A percentile compares a stretch with the other conserved stretches of the same genome.
These are phyloP conservation scores for Dasyprocta punctata DNA, from an alignment of 2,113 vertebrate genomes.

Conservation along the genomic window DNA sequence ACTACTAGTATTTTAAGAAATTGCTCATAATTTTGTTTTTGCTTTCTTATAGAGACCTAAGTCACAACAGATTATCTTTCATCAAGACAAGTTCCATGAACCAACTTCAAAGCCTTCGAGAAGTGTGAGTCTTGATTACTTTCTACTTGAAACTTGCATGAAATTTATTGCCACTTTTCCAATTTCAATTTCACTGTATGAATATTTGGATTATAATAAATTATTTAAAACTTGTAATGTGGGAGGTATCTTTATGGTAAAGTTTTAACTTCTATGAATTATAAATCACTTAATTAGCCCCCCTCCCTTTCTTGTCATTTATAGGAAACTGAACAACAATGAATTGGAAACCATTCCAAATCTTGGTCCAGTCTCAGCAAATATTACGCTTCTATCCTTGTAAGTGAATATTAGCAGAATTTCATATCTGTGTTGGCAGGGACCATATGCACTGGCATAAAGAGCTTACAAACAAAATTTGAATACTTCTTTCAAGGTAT, in stretches of 20 bases:
- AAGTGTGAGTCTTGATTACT: slow-evolving; percentile 92
- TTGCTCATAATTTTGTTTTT: slow-evolving; percentile 75
- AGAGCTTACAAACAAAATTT: not conserved
- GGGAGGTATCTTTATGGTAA: not conserved
- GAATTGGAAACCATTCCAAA: slow-evolving; percentile 92
- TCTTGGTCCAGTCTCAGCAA: slow-evolving; percentile 89
- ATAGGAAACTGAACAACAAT: slow-evolving; percentile 95
- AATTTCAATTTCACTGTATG: not conserved
- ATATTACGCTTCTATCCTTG: slow-evolving; percentile 93
- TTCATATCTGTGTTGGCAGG: slow-evolving; percentile 42
- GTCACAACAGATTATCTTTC: slow-evolving; percentile 95
- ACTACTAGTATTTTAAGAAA: slow-evolving; percentile 31
- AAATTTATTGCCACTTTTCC: not conserved
- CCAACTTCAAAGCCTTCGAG: slow-evolving; percentile 90
- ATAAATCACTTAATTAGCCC: slow-evolving; percentile 1
- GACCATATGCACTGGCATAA: not conserved
- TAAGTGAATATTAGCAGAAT: slow-evolving; percentile 88
- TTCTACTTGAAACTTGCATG: slow-evolving; percentile 60
- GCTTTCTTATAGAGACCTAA: slow-evolving; percentile 92
- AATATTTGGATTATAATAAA: not conserved
- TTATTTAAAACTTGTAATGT: slow-evolving; percentile 4
- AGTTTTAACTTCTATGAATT: not conserved
- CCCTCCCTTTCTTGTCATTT: not conserved
- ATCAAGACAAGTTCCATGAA: slow-evolving; percentile 90
- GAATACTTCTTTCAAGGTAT: not conserved